phyloP scores from a whole-genome alignment of 2,113 vertebrate species.

The Hemibagrus wyckioides region DNA sequence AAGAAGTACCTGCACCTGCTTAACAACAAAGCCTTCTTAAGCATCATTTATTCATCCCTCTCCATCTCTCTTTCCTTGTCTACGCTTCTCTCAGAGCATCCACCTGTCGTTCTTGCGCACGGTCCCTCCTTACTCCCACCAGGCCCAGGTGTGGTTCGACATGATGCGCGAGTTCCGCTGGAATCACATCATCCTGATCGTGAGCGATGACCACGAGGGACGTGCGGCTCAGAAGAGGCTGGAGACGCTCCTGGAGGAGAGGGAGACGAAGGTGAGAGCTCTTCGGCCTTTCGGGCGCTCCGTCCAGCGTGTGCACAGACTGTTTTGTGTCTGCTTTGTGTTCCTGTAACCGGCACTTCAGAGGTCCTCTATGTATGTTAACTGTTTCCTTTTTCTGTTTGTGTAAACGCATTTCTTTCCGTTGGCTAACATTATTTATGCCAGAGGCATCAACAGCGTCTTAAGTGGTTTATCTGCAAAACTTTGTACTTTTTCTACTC shows the following conservation, averaged over 20 bases:
- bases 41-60: neutral
- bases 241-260: slow-evolving; percentile 96
- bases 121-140: slow-evolving; percentile 96
- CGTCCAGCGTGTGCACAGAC: slow-evolving; percentile 28
- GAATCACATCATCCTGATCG: slow-evolving; percentile 97
- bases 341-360: slow-evolving; percentile 66
- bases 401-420: slow-evolving; percentile 84
- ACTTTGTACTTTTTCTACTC: slow-evolving; percentile 83
- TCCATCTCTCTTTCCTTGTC: neutral
- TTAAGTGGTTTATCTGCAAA: slow-evolving; percentile 83
- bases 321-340: slow-evolving; percentile 26
- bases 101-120: slow-evolving; percentile 97
- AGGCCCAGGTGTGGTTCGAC: slow-evolving; percentile 98
- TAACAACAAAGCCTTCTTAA: neutral
- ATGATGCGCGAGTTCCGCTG: slow-evolving; percentile 98
- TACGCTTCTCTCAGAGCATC: slow-evolving; percentile 83
- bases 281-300: neutral
- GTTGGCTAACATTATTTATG: slow-evolving; percentile 79
- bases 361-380: slow-evolving; percentile 76
- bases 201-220: slow-evolving; percentile 97
- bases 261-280: slow-evolving; percentile 95
- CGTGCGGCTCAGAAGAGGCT: slow-evolving; percentile 96
- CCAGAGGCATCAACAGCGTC: slow-evolving; percentile 84
- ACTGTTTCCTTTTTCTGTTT: slow-evolving; percentile 60
- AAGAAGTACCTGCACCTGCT: neutral